Evolutionary conservation across 2,797 vertebrate genomes (phyloP).

Genomic region (Melanotaenia trifasciata): DNA sequence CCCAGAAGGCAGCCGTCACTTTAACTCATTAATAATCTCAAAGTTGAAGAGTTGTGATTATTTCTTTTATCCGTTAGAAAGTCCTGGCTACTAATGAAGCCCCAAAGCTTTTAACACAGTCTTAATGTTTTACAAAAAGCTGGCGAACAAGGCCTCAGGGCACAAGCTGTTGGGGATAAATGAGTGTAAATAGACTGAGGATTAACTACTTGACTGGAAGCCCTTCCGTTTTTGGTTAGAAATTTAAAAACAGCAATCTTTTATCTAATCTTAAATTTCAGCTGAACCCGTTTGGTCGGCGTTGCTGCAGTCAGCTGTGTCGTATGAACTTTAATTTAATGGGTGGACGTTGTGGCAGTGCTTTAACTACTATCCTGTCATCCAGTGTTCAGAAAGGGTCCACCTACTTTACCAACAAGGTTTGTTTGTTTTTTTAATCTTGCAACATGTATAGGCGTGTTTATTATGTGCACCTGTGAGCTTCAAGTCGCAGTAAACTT

Average conservation of each 20-base stretch:
- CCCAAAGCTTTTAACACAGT: not conserved
- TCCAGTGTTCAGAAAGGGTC: slow-evolving; percentile 21
- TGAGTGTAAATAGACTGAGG: not conserved
- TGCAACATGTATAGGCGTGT: slow-evolving; percentile 12
- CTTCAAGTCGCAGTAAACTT: slow-evolving; percentile 21
- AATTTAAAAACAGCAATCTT: not conserved
- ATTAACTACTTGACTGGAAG: not conserved
- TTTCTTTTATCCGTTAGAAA: not conserved
- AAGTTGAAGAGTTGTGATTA: not conserved
- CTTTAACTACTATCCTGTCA: slow-evolving; percentile 11
- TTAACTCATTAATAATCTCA: not conserved
- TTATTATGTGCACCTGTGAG: slow-evolving; percentile 29
- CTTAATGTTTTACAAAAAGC: not conserved
- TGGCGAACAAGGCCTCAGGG: not conserved
- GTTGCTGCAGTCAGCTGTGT: not conserved
- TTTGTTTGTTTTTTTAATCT: slow-evolving; percentile 22
- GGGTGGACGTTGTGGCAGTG: slow-evolving; percentile 3
- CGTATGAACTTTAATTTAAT: not conserved
- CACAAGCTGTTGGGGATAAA: not conserved
- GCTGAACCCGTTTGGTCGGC: not conserved
- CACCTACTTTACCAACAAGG: slow-evolving; percentile 1
- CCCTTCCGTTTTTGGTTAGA: not conserved
- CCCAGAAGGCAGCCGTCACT: not conserved
- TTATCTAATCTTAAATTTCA: not conserved
- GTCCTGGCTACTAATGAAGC: not conserved